Evolutionary conservation across 1,140 invertebrate genomes (phyloP).

Genomic region (Panonychus citri): DNA sequence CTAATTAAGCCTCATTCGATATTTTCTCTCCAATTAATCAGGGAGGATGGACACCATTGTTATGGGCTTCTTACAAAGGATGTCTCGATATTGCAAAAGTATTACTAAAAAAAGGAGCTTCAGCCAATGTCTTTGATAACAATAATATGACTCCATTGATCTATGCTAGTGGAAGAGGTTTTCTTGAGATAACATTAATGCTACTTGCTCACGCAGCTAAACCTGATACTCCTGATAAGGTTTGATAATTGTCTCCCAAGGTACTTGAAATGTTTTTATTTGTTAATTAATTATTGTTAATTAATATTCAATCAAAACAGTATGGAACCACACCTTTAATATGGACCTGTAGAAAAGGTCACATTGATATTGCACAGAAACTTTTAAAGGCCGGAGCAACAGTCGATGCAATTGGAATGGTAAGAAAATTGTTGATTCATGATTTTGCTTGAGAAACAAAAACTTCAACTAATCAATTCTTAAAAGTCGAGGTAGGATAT

Average conservation of each 20-base stretch:
- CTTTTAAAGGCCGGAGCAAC: slow-evolving; percentile 58
- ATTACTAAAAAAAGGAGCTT: slow-evolving; percentile 64
- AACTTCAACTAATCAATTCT: no score
- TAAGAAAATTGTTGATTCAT: no score
- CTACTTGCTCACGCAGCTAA: slow-evolving; percentile 64
- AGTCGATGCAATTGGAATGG: slow-evolving; percentile 62
- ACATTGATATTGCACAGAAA: slow-evolving; percentile 54
- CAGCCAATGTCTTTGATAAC: slow-evolving; percentile 72
- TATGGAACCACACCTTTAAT: slow-evolving; percentile 89
- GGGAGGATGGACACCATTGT: slow-evolving; percentile 70
- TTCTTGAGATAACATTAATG: slow-evolving; percentile 54
- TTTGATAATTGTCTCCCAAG: slow-evolving; percentile 13
- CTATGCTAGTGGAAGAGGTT: slow-evolving; percentile 78
- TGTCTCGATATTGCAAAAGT: slow-evolving; percentile 48
- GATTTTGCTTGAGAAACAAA: no score
- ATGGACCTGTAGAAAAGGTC: slow-evolving; percentile 80
- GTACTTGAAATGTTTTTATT: no score
- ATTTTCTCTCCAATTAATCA: not conserved
- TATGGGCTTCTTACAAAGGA: slow-evolving; percentile 94
- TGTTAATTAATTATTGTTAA: no score
- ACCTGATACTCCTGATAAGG: slow-evolving; percentile 73
- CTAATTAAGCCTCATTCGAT: not conserved
- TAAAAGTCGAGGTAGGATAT: no score
- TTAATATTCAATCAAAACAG: slow-evolving; percentile 24
- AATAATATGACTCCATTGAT: slow-evolving; percentile 78